Conservation (phyloP, 2,113 vertebrate genomes). For the Deroptyus accipitrinus region DNA sequence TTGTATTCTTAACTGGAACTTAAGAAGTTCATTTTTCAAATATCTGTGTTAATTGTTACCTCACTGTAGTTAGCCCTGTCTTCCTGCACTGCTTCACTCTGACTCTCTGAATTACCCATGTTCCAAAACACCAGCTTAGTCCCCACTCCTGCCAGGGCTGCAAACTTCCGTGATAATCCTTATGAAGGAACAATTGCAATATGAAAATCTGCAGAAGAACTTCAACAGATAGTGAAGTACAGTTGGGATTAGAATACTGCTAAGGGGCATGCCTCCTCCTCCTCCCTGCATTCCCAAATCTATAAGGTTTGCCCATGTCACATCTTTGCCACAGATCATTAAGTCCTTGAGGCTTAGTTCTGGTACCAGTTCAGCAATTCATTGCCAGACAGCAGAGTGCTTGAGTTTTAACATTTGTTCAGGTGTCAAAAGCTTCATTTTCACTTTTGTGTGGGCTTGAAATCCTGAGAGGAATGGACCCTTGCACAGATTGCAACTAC, state of each 20-base stretch:
- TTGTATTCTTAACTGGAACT: background rate
- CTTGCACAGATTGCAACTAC: background rate
- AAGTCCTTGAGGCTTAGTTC: background rate
- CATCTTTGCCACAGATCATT: background rate
- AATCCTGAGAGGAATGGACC: background rate
- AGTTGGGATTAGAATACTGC: background rate
- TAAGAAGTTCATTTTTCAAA: background rate
- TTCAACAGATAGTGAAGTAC: background rate
- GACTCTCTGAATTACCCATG: background rate
- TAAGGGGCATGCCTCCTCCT: background rate
- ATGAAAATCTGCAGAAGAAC: background rate
- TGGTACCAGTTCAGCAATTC: background rate
- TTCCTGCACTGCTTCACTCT: background rate
- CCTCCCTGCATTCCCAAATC: background rate
- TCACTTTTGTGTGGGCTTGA: background rate
- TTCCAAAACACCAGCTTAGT: background rate
- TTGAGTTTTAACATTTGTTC: background rate
- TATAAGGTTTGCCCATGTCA: background rate
- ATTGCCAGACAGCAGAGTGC: background rate
- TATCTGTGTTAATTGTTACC: background rate
- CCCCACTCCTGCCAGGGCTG: background rate
- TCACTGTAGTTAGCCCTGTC: background rate
- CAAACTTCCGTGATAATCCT: background rate
- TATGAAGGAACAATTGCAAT: background rate
- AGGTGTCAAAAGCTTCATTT: background rate